Conservation (phyloP, 2,888 invertebrate genomes). For the Andrena flavipes region DNA sequence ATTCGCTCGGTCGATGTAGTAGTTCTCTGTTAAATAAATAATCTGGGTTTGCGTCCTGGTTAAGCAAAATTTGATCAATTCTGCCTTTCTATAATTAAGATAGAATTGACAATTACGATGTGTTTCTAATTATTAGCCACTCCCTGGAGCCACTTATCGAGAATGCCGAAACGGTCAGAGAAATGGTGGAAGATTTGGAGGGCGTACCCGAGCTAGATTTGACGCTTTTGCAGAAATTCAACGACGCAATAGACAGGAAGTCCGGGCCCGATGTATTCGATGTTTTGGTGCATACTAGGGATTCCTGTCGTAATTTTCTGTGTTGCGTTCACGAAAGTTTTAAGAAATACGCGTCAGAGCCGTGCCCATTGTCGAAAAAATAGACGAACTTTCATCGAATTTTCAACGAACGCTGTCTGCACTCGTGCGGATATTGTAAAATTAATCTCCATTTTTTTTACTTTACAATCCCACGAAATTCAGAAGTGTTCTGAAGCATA, state of each 20-base stretch:
- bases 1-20: background rate
- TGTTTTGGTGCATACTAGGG: constrained; percentile 71
- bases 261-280: constrained; percentile 66
- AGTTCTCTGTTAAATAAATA: constrained; percentile 8
- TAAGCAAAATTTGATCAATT: background rate
- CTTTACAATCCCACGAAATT: no score
- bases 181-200: constrained; percentile 70
- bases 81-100: no score
- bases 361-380: constrained; percentile 74
- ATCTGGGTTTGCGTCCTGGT: no score
- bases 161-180: constrained; percentile 63
- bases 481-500: background rate
- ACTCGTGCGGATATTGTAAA: background rate
- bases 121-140: constrained; percentile 60
- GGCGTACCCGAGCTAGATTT: constrained; percentile 74
- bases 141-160: constrained; percentile 64
- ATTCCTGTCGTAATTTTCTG: constrained; percentile 69
- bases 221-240: constrained; percentile 67
- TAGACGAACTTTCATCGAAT: background rate
- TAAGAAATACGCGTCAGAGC: constrained; percentile 68
- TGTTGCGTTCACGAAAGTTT: constrained; percentile 72
- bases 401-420: background rate
- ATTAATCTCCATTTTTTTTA: background rate
- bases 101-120: no score
- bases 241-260: constrained; percentile 60